These are phyloP conservation scores for Unio delphinus DNA, from an alignment of 2,888 invertebrate genomes.

Conservation along the genomic window DNA sequence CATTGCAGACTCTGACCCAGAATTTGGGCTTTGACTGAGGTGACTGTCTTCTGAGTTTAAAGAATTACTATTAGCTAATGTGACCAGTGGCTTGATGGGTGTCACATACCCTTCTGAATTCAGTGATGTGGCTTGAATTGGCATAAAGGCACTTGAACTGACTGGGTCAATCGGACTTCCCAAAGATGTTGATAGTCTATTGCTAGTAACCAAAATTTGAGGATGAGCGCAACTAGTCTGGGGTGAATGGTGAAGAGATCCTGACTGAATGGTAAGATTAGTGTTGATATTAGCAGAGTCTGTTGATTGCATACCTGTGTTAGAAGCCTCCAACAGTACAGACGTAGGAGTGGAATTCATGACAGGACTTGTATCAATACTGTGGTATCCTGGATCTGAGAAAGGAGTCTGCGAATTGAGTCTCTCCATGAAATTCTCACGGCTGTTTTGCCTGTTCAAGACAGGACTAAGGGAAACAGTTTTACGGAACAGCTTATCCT, in stretches of 20 bases:
- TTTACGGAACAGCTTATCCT: neutral
- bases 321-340: constrained; percentile 6
- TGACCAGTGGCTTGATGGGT: constrained; percentile 56
- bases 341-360: constrained; percentile 39
- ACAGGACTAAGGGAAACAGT: too few relatives aligned
- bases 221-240: constrained; percentile 3
- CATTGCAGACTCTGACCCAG: constrained; percentile 12
- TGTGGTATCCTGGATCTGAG: constrained; percentile 55
- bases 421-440: constrained; percentile 17
- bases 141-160: constrained; percentile 53
- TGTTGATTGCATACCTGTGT: constrained; percentile 2
- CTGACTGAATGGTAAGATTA: constrained; percentile 9
- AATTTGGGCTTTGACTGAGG: neutral
- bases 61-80: constrained; percentile 38
- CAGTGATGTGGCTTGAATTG: constrained; percentile 48
- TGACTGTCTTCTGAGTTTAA: neutral
- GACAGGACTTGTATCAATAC: constrained; percentile 44
- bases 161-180: neutral
- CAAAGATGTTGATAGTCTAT: constrained; percentile 5
- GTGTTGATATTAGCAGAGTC: too few relatives aligned
- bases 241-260: constrained; percentile 1
- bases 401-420: constrained; percentile 33
- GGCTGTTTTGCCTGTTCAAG: constrained; percentile 6
- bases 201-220: constrained; percentile 7
- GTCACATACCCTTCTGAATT: constrained; percentile 35